These are phyloP conservation scores for Gadopsis marmoratus DNA, from an alignment of 2,797 vertebrate species.

Conservation along the genomic window DNA sequence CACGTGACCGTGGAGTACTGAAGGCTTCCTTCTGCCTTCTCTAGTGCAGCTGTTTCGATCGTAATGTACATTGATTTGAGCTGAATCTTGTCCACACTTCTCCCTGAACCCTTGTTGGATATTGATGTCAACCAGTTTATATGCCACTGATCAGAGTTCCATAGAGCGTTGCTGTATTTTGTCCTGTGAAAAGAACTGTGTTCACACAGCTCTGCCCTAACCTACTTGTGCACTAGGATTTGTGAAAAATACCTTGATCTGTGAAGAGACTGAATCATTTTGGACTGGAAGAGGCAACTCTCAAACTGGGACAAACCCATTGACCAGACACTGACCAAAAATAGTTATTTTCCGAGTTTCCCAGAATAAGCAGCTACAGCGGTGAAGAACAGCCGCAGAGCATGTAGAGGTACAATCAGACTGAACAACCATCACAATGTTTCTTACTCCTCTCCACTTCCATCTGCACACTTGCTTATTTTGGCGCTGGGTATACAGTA, in stretches of 20 bases:
- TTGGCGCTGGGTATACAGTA: slow-evolving; percentile 25
- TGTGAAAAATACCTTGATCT: neutral
- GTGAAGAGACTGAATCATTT: neutral
- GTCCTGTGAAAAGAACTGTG: neutral
- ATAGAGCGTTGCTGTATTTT: neutral
- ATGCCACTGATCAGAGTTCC: neutral
- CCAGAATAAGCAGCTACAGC: slow-evolving; percentile 4
- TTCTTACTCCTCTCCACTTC: slow-evolving; percentile 5
- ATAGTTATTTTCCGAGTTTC: slow-evolving; percentile 1
- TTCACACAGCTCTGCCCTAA: neutral
- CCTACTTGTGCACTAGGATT: neutral
- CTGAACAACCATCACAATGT: neutral
- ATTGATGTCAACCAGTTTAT: neutral
- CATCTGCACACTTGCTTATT: neutral
- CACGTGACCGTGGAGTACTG: slow-evolving; percentile 5
- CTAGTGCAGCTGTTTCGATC: neutral
- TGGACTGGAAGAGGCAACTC: neutral
- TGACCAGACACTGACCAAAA: slow-evolving; percentile 4
- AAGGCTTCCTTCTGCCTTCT: neutral
- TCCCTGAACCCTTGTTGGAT: neutral
- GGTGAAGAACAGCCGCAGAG: neutral
- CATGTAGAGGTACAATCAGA: neutral
- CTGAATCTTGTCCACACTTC: slow-evolving; percentile 6
- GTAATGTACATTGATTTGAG: slow-evolving; percentile 4
- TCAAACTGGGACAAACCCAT: slow-evolving; percentile 6